Evolutionary conservation across 2,797 vertebrate species (phyloP).

Genomic region (Cheirogaleus major): DNA sequence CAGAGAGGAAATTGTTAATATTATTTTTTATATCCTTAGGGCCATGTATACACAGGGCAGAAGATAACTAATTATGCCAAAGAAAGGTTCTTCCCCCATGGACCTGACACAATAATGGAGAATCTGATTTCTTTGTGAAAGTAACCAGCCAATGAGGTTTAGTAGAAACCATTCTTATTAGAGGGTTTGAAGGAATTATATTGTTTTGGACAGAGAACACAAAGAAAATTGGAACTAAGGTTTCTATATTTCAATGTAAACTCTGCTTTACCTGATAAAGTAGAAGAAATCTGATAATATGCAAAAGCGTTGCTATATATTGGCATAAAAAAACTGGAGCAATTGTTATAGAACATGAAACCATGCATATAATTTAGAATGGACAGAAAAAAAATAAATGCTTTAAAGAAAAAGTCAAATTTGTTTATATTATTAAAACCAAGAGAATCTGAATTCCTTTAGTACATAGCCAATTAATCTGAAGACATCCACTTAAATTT

Average conservation of each 20-base stretch:
- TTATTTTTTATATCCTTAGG: slow-evolving; percentile 1
- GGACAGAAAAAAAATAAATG: background rate
- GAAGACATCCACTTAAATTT: background rate
- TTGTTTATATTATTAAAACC: background rate
- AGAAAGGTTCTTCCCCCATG: background rate
- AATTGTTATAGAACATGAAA: background rate
- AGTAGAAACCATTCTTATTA: background rate
- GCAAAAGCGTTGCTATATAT: background rate
- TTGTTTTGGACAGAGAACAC: background rate
- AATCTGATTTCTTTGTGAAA: background rate
- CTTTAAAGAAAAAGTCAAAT: background rate
- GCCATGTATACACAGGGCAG: background rate
- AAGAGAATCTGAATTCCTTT: background rate
- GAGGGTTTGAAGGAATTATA: background rate
- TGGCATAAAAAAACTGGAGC: background rate
- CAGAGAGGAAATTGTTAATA: background rate
- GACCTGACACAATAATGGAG: background rate
- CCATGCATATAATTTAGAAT: background rate
- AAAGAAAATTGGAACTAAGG: background rate
- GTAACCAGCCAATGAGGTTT: background rate
- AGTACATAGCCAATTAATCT: background rate
- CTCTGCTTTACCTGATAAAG: background rate
- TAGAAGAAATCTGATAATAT: background rate
- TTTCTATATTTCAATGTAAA: background rate
- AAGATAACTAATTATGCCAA: background rate